Percentiles rank a stretch among this genome's conserved stretches.
Evolutionary conservation across 2,888 invertebrate species (phyloP).

Genomic region (Dolichomitus sp.): DNA sequence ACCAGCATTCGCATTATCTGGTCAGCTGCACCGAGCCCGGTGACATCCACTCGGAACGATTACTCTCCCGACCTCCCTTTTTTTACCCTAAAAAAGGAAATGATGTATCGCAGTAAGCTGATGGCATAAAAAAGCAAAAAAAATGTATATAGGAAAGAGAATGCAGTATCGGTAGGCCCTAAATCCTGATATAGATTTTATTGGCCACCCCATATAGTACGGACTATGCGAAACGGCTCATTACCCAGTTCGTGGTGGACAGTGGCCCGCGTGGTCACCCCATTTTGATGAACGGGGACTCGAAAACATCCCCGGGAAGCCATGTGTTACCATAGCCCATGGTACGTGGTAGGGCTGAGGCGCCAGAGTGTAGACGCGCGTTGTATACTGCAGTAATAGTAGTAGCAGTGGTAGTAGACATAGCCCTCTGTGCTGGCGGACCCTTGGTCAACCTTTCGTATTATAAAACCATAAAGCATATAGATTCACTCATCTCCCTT

Average conservation of each 20-base stretch:
- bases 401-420: conserved; percentile 68
- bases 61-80: conserved; percentile 57
- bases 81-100: conserved; percentile 56
- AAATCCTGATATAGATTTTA: conserved; percentile 82
- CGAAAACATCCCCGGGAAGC: conserved; percentile 60
- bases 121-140: conserved; percentile 60
- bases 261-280: conserved; percentile 70
- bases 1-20: conserved; percentile 55
- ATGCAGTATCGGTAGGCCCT: conserved; percentile 55
- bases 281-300: conserved; percentile 61
- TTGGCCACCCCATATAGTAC: conserved; percentile 76
- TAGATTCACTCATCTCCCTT: conserved; percentile 69
- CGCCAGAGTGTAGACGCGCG: conserved; percentile 60
- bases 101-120: conserved; percentile 75
- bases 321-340: conserved; percentile 60
- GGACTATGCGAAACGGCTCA: conserved; percentile 81
- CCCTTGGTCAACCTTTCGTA: conserved; percentile 81
- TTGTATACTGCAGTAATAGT: conserved; percentile 46
- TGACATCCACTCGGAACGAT: conserved; percentile 63
- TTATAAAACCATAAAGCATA: conserved; percentile 85
- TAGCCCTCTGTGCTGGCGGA: conserved; percentile 64
- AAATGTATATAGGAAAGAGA: conserved; percentile 32
- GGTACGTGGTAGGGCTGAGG: conserved; percentile 40
- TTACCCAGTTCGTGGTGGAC: conserved; percentile 80
- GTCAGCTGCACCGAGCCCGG: conserved; percentile 60